Evolutionary conservation across 2,797 vertebrate genomes (phyloP), one percentile per base, ranked within the genome.

Genomic region (Petrocephalus schoutedeni): DNA sequence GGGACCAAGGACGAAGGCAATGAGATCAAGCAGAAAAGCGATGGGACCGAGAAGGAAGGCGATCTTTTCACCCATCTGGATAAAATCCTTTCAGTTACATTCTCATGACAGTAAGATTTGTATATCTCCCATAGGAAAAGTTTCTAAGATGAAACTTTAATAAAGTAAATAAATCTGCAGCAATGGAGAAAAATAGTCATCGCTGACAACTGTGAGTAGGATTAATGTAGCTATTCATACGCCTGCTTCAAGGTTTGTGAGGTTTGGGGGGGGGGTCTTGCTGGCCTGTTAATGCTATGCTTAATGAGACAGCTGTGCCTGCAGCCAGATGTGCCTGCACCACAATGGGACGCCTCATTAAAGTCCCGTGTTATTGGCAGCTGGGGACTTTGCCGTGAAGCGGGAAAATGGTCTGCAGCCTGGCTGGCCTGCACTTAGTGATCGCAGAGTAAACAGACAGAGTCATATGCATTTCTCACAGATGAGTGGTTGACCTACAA

Each of bases 261-360:
- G 74, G 74, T 49, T 80, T 49, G 77, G 61, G 58, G 87, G 64
- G 57, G 88, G 57, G 59, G 49, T 85, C 71, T 86, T 88, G 85
- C 57, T 91, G 91, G 89, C 90, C 89, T 87, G 80, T 91, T 89
- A 89, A 89, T 86, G 64, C 36, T 71, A 0, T 74, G 89, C 71
- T 90, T 90, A 91, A 91, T 90, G 83, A 88, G 86, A 57, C 53
- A 88, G 61, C 86, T 86, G 91, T 90, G 89, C 84, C 85, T 90
- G 36, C 23, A 49, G 58, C 86, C 67, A 57, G 56, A 86, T 32
- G 53, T 41, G 32, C 32, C 16, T 8, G 28, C 10, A 36, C 23
- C 64, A 19, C 85, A 87, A 84, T 77, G 49, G 41, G 49, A 84
- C 5, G 80, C 88, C 54, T 89, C 85, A 89, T 88, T 89, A 71